phyloP scores from a whole-genome alignment of 2,113 vertebrate genomes.

The Varanus salvator region DNA sequence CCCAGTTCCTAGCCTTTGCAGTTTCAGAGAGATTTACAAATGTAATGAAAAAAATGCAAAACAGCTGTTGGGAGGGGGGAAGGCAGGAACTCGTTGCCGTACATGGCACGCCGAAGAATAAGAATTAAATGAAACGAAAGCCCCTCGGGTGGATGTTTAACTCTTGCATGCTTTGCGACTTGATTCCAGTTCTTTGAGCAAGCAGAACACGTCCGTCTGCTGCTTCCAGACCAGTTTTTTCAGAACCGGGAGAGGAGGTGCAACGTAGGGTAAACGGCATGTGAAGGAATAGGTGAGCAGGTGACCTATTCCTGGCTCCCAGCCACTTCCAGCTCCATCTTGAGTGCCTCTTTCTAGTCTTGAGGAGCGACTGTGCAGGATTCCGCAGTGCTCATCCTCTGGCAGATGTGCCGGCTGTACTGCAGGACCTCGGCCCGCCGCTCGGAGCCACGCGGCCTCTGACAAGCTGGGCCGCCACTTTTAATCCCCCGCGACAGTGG shows the following conservation, averaged over 20 bases:
- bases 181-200: neutral
- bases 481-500: constrained; percentile 55
- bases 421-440: constrained; percentile 27
- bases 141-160: neutral
- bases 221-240: neutral
- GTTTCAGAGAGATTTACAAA: neutral
- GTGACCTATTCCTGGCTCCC: no score
- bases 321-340: neutral
- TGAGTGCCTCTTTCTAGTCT: no score
- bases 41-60: neutral
- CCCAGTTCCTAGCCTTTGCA: no score
- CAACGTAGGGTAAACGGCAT: neutral
- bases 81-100: neutral
- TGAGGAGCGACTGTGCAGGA: no score
- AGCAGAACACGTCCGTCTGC: neutral
- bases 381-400: neutral
- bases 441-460: constrained; percentile 5
- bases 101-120: neutral
- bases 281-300: no score
- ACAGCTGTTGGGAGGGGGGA: neutral
- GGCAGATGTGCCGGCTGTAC: constrained; percentile 44
- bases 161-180: neutral
- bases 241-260: no score
- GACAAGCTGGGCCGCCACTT: constrained; percentile 47
- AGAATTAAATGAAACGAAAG: neutral